Evolutionary conservation across 2,113 vertebrate genomes (phyloP).

Genomic region (Ctenomys sociabilis): DNA sequence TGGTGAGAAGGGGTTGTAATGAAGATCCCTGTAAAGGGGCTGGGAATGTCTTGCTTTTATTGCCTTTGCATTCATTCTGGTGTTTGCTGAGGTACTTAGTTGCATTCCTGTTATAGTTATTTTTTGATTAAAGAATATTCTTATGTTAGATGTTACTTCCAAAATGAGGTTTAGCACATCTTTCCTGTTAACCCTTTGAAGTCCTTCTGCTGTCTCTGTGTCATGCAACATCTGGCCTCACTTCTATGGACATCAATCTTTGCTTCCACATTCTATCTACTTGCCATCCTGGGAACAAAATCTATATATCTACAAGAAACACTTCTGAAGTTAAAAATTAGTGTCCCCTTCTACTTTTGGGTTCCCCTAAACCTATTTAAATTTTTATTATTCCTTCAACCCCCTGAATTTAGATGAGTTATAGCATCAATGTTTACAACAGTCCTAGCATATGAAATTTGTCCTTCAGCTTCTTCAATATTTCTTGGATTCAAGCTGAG

Average conservation of each 20-base stretch:
- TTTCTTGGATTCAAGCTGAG: neutral
- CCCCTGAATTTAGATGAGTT: neutral
- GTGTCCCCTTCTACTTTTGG: neutral
- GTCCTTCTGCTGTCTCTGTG: neutral
- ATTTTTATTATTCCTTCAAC: neutral
- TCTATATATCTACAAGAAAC: neutral
- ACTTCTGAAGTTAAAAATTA: neutral
- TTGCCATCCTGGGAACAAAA: neutral
- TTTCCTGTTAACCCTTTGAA: neutral
- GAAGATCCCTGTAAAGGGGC: fast-evolving
- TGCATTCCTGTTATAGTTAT: too few species aligned
- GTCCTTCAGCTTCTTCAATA: fast-evolving
- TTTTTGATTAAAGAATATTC: neutral
- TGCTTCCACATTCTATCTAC: neutral
- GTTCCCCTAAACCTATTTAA: neutral
- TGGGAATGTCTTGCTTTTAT: neutral
- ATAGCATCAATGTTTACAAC: neutral
- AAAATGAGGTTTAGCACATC: neutral
- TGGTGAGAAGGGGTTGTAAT: neutral
- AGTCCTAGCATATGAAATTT: neutral
- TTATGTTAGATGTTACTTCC: neutral
- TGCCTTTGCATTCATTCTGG: neutral
- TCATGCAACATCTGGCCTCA: neutral
- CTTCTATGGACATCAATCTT: neutral
- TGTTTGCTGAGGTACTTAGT: neutral